Conservation (phyloP, 2,797 vertebrate genomes). For the Notolabrus celidotus region DNA sequence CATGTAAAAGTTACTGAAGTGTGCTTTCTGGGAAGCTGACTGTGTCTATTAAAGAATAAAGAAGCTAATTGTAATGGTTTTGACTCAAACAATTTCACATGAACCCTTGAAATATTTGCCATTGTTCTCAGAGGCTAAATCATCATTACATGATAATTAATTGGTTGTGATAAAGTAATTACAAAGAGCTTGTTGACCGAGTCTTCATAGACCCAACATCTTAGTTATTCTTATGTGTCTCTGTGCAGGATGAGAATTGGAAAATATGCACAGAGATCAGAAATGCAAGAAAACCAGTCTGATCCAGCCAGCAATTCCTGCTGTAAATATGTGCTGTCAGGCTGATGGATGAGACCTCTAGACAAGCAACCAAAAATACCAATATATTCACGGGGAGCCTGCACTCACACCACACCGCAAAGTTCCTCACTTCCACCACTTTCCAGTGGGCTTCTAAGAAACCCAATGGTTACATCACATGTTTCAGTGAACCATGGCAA, state of each 20-base stretch:
- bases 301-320: conserved; percentile 17
- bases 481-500: conserved; percentile 66
- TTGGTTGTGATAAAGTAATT: background rate
- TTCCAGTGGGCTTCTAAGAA: conserved; percentile 75
- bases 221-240: background rate
- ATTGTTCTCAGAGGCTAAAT: background rate
- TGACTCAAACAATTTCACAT: background rate
- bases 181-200: background rate
- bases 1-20: no score
- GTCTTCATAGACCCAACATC: background rate
- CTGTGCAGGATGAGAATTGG: background rate
- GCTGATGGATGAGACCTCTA: conserved; percentile 60
- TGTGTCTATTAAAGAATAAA: no score
- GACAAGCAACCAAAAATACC: conserved; percentile 59
- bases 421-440: conserved; percentile 68
- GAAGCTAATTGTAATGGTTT: no score
- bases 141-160: background rate
- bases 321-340: conserved; percentile 36
- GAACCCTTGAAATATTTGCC: background rate
- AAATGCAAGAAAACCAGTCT: conserved; percentile 30
- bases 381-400: conserved; percentile 53
- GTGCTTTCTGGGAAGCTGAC: no score
- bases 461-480: conserved; percentile 67
- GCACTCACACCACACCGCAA: conserved; percentile 73
- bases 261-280: background rate